Evolutionary conservation across 1,140 invertebrate genomes (phyloP), one percentile per base, ranked within the genome.

Genomic region (Globodera rostochiensis): DNA sequence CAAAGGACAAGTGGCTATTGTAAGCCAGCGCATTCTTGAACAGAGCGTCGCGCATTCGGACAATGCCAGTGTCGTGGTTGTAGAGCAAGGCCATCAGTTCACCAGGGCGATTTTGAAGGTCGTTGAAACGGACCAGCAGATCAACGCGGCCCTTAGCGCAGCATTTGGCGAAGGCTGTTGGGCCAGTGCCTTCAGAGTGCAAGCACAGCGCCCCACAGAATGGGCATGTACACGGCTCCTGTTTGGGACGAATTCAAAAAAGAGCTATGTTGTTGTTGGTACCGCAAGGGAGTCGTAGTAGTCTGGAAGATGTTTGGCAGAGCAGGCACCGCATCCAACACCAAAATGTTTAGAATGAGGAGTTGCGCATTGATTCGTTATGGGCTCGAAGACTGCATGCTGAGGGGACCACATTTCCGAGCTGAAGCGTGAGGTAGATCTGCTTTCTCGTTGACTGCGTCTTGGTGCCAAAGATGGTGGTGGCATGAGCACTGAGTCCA

Each of bases 381-480:
- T 19, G 4, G 57, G 57, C 1, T 9, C 57, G 3, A 60, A 15
- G 0, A 1, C 4, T 15, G 4, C 15, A 1, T 13, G 8, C 3
- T 9, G 11, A 1, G 3, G 0, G 0, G 57, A 4, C 0, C 0
- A 5, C 4, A 1, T 1, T 19, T 19, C 4, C 0, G 11, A 5
- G 57, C 57, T 60, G 11, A 15, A 9, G 0, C 1, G 0, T 0
- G 57, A 60, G 11, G 57, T 5, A 1, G 11, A 15, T 0, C 57
- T 0, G 4, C 8, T 60, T 9, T 15, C 15, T 0, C 57, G 57
- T 11, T 5, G 9, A 3, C 57, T 60, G 57, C 57, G 57, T 0
- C 57, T 9, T 5, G 57, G 57, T 15, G 57, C 57, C 57, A 60
- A 13, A 1, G 57, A 60, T 13, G 57, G 57, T 15, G 57, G 57